Base-by-base conservation (phyloP, 1,140 invertebrate genomes). In the Macrocentrus cingulum region DNA sequence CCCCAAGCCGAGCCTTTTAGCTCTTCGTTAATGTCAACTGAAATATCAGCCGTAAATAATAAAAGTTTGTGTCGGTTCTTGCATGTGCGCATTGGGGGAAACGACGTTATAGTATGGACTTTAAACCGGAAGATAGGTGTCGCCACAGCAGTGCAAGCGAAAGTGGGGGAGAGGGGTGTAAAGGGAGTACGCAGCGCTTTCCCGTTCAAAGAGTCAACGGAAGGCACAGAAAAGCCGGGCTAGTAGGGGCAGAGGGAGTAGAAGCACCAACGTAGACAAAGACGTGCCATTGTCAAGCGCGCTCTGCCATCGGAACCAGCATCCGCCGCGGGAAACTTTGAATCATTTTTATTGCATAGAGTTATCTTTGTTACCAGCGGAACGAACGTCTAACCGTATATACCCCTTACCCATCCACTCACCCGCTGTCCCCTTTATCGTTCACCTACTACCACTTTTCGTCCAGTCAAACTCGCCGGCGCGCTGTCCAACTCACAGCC, bases 271-370 rank as follows among this genome's bases (percentile, higher is more conserved):
- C 9, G 39, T 11, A 54, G 66, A 80, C 77, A 80, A 79, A 79
- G 77, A 79, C 75, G 75, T 71, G 69, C 77, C 71, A 79, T 80
- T 79, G 76, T 79, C 77, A 79, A 77, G 74, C 71, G 72, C 71
- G 72, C 72, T 76, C 70, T 70, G 69, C 74, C 76, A 80, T 79
- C 78, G 76, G 78, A 80, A 80, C 78, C 74, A 68, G 75, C 76
- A 78, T 77, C 77, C 78, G 71, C 76, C 71, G 77, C 78, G 78
- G 78, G 78, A 80, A 79, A 80, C 78, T 80, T 80, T 80, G 78
- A 80, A 79, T 79, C 78, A 80, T 80, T 80, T 79, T 80, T 80
- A 80, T 80, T 80, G 78, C 78, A 79, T 78, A 77, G 78, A 80
- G 76, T 80, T 80, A 80, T 80, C 78, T 80, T 80, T 79, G 76